Evolutionary conservation across 2,113 vertebrate genomes (phyloP), one percentile per base, ranked within the genome.

Genomic region (Chaenocephalus aceratus): DNA sequence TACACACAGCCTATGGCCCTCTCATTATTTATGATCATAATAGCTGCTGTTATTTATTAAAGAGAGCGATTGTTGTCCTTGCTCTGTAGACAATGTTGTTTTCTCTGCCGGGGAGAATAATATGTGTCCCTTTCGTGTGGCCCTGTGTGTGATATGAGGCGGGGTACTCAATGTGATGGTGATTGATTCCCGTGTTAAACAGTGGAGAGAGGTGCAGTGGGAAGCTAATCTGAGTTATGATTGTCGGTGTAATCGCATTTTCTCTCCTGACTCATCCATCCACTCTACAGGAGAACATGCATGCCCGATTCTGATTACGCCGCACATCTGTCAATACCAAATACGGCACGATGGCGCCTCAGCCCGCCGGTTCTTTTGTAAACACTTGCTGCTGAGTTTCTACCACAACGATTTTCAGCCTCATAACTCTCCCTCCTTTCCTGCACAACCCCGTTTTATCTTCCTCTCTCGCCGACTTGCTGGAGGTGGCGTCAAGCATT

Each of bases 191-290:
- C 0, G 77, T 65, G 76, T 83, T 83, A 84, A 89, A 68, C 80
- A 54, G 56, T 54, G 64, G 64, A 62, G 86, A 89, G 82, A 77
- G 88, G 80, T 82, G 86, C 85, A 86, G 79, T 60, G 56, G 84
- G 82, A 79, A 79, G 86, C 86, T 92, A 92, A 92, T 93, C 90
- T 91, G 91, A 92, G 82, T 92, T 85, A 88, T 92, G 92, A 94
- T 92, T 90, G 89, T 78, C 72, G 59, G 80, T 71, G 87, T 91
- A 92, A 94, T 92, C 90, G 65, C 84, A 86, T 93, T 91, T 88
- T 63, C 82, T 71, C 34, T 71, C 79, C 78, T 23, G 83, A 89
- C 79, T 90, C 91, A 88, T 89, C 86, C 73, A 51, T 81, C 71
- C 71, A 11, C 71, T 44, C 84, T 78, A 63, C 74, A 70, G 81